Conservation (phyloP, 2,888 invertebrate genomes). For the Panopea generosa region DNA sequence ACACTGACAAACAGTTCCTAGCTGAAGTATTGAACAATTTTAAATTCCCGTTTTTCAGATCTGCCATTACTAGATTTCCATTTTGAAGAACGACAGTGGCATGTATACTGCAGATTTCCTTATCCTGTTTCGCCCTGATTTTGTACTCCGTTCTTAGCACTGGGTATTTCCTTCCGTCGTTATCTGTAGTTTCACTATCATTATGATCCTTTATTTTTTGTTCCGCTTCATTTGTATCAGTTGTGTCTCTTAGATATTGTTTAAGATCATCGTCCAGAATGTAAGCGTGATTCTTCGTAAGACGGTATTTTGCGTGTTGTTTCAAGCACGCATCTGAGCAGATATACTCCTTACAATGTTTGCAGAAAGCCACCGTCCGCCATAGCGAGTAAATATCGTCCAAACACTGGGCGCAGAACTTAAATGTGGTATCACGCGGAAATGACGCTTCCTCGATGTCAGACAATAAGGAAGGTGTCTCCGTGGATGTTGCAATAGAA, state of each 20-base stretch:
- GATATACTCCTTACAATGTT: conserved; percentile 51
- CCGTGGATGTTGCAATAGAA: too few species aligned
- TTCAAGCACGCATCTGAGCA: conserved; percentile 42
- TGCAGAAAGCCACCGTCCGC: conserved; percentile 36
- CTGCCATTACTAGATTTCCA: conserved; percentile 41
- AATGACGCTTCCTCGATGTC: too few species aligned
- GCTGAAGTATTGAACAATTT: conserved; percentile 39
- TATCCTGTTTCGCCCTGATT: conserved; percentile 29
- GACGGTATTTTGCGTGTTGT: conserved; percentile 42
- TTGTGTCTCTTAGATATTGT: conserved; percentile 6
- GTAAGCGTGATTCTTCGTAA: conserved; percentile 41
- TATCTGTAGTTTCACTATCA: neutral
- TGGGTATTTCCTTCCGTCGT: conserved; percentile 9
- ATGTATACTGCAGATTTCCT: conserved; percentile 57
- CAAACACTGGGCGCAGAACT: conserved; percentile 52
- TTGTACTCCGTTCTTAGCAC: conserved; percentile 41
- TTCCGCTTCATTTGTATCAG: conserved; percentile 4
- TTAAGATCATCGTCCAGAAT: conserved; percentile 39
- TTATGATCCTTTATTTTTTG: conserved; percentile 3
- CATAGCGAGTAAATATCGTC: conserved; percentile 28
- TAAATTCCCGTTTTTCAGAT: conserved; percentile 53
- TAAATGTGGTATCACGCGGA: neutral
- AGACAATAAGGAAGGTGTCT: too few species aligned
- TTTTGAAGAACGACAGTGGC: conserved; percentile 37
- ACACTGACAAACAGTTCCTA: conserved; percentile 28